Base-by-base conservation (phyloP, 2,888 invertebrate genomes). In the Clunio marinus region DNA sequence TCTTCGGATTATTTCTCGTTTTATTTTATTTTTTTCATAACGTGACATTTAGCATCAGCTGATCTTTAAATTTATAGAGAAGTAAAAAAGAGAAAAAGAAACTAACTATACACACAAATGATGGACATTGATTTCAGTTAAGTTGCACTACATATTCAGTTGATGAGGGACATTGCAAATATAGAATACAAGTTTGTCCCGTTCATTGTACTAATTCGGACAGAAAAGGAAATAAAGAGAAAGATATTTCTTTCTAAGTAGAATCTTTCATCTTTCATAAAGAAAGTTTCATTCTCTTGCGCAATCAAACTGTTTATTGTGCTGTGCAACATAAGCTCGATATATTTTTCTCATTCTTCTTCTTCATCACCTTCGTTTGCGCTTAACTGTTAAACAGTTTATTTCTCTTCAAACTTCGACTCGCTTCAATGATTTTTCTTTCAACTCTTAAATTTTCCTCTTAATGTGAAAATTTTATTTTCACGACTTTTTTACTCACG, bases 241-340 rank as follows among this genome's bases (percentile, higher is more conserved):
- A 41, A 10, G 41, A 41, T n/a, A n/a, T n/a, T n/a, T n/a, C n/a
- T n/a, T n/a, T n/a, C n/a, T n/a, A n/a, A n/a, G n/a, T n/a, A n/a
- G 15, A 41, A 22, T 5, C 51, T 17, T n/a, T n/a, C n/a, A 7
- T 27, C 27, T 57, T n/a, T 3, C 3, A 45, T 57, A n/a, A 22
- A 57, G 27, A 57, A 27, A 10, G 3, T 3, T 57, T 20, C 27
- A 57, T 27, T n/a, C 15, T n/a, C n/a, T 57, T 57, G 57, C 57
- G 57, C 57, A 57, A 57, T 57, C 57, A 15, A 57, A 57, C 57
- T 57, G 57, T 57, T 57, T 27, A 57, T 57, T 57, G 25, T 57
- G 57, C 57, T n/a, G 25, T 57, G 27, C 27, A 22, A 45, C 7
- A 7, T 13, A 57, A 57, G 51, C 51, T 51, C 51, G 22, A 17